phyloP scores from a whole-genome alignment of 2,113 vertebrate species.

The Speoplatyrhinus poulsoni region DNA sequence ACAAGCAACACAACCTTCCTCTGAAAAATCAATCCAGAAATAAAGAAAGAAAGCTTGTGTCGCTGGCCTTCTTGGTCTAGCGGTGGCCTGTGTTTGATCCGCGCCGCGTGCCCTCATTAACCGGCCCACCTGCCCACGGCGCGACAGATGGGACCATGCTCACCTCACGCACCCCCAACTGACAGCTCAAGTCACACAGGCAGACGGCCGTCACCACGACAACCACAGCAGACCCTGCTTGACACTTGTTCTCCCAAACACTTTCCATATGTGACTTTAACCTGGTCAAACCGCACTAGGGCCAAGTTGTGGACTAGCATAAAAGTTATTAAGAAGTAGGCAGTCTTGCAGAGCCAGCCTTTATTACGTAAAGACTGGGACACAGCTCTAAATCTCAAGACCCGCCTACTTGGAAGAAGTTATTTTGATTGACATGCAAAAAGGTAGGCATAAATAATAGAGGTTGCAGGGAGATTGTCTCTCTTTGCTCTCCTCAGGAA shows the following conservation, averaged over 20 bases:
- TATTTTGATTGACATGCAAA: too few relatives aligned
- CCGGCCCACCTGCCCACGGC: slow-evolving; percentile 52
- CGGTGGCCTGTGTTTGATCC: slow-evolving; percentile 27
- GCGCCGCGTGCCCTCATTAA: slow-evolving; percentile 51
- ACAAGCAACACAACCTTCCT: neutral
- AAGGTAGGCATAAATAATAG: too few relatives aligned
- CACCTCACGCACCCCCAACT: slow-evolving; percentile 53
- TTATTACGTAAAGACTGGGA: too few relatives aligned
- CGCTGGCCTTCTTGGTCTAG: slow-evolving; percentile 14
- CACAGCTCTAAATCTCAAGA: too few relatives aligned
- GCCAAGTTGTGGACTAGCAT: neutral
- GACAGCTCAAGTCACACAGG: slow-evolving; percentile 34
- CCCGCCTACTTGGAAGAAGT: too few relatives aligned
- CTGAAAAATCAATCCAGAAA: slow-evolving; percentile 8
- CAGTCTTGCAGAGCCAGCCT: too few relatives aligned
- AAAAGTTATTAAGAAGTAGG: neutral
- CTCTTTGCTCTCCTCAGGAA: too few relatives aligned
- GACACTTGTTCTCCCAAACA: slow-evolving; percentile 44
- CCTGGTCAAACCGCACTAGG: slow-evolving; percentile 8
- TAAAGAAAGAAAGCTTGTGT: neutral
- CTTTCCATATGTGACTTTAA: slow-evolving; percentile 38
- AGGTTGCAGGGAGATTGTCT: too few relatives aligned
- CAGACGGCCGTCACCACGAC: slow-evolving; percentile 55
- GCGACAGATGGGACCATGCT: slow-evolving; percentile 57
- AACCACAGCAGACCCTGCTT: slow-evolving; percentile 53